Evolutionary conservation across 2,888 invertebrate genomes (phyloP).

Genomic region (Magallana nippona): DNA sequence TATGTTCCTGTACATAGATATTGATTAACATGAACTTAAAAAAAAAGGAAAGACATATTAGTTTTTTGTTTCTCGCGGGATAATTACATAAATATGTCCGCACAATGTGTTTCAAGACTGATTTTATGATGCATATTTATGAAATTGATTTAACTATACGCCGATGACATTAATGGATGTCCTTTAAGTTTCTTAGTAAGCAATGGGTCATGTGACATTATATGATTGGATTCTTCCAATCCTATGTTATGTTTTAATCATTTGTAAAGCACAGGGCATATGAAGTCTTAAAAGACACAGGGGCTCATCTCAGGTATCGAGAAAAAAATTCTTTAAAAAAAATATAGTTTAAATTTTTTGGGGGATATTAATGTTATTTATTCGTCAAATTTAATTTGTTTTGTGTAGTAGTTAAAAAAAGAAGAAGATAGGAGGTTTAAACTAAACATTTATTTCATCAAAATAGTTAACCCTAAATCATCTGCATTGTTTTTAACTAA

Average conservation of each 20-base stretch:
- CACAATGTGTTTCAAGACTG: conserved; percentile 2
- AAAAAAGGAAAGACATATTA: not conserved
- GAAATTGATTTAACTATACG: not conserved
- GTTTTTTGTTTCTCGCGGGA: not conserved
- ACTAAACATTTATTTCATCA: no score
- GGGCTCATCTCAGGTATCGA: not conserved
- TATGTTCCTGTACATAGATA: no score
- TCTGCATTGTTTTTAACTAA: not conserved
- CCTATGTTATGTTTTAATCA: not conserved
- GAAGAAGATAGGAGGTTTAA: no score
- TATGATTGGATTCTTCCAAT: not conserved
- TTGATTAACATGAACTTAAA: not conserved
- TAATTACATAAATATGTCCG: not conserved
- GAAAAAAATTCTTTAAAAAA: not conserved
- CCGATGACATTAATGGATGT: conserved; percentile 9
- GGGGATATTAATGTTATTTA: no score
- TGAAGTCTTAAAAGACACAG: conserved; percentile 6
- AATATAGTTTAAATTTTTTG: not conserved
- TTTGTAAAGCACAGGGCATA: not conserved
- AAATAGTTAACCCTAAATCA: not conserved
- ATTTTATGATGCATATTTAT: not conserved
- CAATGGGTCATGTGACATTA: conserved; percentile 2
- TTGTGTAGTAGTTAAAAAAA: no score
- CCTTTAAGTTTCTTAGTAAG: not conserved
- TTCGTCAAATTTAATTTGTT: no score